Conservation (phyloP, 2,113 vertebrate genomes). For the Entomyzon cyanotis region DNA sequence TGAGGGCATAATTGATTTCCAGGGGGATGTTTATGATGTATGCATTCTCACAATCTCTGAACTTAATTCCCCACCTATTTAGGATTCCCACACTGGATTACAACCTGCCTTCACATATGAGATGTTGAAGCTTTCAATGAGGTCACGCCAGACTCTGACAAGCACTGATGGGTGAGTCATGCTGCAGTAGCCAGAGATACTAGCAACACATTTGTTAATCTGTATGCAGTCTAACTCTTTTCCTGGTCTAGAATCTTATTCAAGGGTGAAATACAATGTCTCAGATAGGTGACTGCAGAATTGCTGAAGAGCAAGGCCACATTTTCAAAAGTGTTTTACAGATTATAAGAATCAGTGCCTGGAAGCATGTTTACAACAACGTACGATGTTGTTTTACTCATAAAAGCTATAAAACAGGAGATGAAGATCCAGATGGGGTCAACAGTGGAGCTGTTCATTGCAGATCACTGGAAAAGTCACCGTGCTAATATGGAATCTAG, state of each 20-base stretch:
- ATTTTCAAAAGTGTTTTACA: neutral
- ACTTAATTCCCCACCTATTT: neutral
- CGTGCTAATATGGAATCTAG: neutral
- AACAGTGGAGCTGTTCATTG: neutral
- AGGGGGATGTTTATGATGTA: neutral
- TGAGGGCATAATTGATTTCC: neutral
- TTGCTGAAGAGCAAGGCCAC: neutral
- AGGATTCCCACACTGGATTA: slow-evolving; percentile 43
- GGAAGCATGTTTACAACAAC: neutral
- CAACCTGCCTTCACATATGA: slow-evolving; percentile 17
- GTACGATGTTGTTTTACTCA: neutral
- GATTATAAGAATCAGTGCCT: neutral
- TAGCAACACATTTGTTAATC: slow-evolving; percentile 73
- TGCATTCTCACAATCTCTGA: neutral
- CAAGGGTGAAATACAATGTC: slow-evolving; percentile 54
- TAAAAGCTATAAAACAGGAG: neutral
- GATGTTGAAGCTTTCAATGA: slow-evolving; percentile 70
- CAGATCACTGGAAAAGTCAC: neutral
- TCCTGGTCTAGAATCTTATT: slow-evolving; percentile 68
- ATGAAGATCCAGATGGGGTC: neutral
- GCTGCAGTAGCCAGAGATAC: slow-evolving; percentile 75
- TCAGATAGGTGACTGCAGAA: slow-evolving; percentile 31
- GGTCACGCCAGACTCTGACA: slow-evolving; percentile 74
- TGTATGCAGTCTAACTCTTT: slow-evolving; percentile 72
- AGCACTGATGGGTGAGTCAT: slow-evolving; percentile 78